A percentile compares a stretch with the other conserved stretches of the same genome.
Conservation (phyloP, 64 coral and sea anemone genomes). For the Pocillopora verrucosa region DNA sequence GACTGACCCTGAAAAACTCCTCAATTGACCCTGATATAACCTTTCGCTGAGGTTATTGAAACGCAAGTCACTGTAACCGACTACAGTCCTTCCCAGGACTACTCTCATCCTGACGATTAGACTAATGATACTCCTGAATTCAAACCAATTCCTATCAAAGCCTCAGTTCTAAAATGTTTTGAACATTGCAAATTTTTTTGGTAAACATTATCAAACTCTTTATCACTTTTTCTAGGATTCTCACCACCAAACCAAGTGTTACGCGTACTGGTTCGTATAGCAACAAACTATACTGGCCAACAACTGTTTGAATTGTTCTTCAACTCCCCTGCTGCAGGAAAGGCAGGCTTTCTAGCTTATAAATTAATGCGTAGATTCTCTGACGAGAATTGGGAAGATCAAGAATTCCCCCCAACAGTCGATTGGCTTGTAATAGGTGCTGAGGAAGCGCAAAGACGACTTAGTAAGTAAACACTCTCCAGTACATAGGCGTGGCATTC, state of each 20-base stretch:
- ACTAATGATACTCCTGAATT: no score
- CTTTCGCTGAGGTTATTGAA: no score
- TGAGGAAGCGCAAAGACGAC: background rate
- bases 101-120: no score
- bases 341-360: background rate
- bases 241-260: background rate
- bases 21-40: no score
- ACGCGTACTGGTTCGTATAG: background rate
- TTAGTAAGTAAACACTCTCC: background rate
- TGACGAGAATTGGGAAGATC: background rate
- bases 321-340: background rate
- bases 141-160: no score
- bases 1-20: no score
- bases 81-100: no score
- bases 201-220: no score
- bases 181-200: no score
- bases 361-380: slow-evolving; percentile 2
- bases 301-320: background rate
- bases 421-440: background rate
- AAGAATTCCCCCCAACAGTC: background rate
- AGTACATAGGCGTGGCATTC: no score
- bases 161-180: no score
- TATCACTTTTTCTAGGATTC: background rate
- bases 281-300: background rate
- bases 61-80: no score